A percentile compares a stretch with the other conserved stretches of the same genome.
These are phyloP conservation scores for Paramormyrops kingsleyae DNA, from an alignment of 2,113 vertebrate species.

Conservation along the genomic window DNA sequence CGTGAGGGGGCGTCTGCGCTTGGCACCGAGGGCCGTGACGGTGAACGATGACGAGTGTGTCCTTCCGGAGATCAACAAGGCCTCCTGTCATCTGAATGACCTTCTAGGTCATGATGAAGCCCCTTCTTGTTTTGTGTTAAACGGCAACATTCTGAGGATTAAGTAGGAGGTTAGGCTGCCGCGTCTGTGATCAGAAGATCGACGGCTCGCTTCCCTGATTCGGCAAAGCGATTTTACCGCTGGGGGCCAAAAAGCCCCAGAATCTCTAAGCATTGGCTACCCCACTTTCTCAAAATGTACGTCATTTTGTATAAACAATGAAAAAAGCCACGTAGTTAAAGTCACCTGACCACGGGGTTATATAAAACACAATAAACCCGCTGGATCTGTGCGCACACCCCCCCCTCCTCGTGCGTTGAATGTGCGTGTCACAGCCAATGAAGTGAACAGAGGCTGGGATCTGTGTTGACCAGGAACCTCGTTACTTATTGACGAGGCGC, in stretches of 20 bases:
- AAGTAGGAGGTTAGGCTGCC: not conserved
- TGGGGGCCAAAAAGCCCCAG: not conserved
- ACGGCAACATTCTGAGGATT: not conserved
- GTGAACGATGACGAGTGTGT: not conserved
- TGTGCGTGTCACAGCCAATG: not conserved
- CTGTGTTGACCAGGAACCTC: not conserved
- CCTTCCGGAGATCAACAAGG: not conserved
- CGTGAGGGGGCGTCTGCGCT: not conserved
- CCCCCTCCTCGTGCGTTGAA: too few relatives aligned
- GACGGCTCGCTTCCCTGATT: not conserved
- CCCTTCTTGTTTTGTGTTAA: not conserved
- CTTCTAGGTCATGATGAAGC: not conserved
- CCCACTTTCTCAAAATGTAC: not conserved
- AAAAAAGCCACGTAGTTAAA: not conserved
- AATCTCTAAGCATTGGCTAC: not conserved
- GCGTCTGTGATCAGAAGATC: not conserved
- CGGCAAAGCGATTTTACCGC: not conserved
- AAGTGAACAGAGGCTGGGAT: not conserved
- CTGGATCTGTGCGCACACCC: not conserved
- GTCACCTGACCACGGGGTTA: not conserved
- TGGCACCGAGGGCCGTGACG: not conserved
- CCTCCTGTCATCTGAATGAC: not conserved
- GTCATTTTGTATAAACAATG: not conserved
- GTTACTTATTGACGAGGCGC: not conserved
- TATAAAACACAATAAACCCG: not conserved